A percentile compares a stretch with the other conserved stretches of the same genome.
These are phyloP conservation scores for Steromphala cineraria DNA, from an alignment of 2,888 invertebrate species.

Conservation along the genomic window DNA sequence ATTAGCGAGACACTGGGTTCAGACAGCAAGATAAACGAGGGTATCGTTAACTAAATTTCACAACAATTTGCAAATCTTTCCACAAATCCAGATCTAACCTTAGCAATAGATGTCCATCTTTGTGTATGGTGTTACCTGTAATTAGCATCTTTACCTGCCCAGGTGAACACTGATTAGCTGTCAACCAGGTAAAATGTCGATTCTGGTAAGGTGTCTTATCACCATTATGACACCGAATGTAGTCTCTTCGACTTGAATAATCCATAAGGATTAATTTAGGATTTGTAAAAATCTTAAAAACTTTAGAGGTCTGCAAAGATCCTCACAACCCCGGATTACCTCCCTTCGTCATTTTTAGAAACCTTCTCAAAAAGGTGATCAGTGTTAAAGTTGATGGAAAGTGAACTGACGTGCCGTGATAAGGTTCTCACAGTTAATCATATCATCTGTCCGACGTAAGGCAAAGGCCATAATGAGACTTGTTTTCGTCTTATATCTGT, in stretches of 20 bases:
- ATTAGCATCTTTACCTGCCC: slow-evolving; percentile 9
- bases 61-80: no score
- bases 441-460: slow-evolving; percentile 3
- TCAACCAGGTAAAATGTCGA: slow-evolving; percentile 10
- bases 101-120: not conserved
- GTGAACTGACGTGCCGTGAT: not conserved
- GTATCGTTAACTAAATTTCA: no score
- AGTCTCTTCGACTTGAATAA: not conserved
- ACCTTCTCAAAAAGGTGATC: no score
- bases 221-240: no score
- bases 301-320: not conserved
- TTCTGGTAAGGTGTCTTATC: no score
- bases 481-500: not conserved
- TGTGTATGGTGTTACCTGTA: slow-evolving; percentile 11
- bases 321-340: not conserved
- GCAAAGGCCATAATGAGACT: not conserved
- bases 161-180: not conserved
- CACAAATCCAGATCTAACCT: no score
- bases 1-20: no score
- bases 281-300: not conserved
- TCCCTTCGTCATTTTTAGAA: no score
- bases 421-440: not conserved
- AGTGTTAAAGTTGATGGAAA: not conserved
- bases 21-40: no score
- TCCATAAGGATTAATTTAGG: not conserved